A percentile compares a stretch with the other conserved stretches of the same genome.
Evolutionary conservation across 2,113 vertebrate species (phyloP).

Genomic region (Rhagologus leucostigma): DNA sequence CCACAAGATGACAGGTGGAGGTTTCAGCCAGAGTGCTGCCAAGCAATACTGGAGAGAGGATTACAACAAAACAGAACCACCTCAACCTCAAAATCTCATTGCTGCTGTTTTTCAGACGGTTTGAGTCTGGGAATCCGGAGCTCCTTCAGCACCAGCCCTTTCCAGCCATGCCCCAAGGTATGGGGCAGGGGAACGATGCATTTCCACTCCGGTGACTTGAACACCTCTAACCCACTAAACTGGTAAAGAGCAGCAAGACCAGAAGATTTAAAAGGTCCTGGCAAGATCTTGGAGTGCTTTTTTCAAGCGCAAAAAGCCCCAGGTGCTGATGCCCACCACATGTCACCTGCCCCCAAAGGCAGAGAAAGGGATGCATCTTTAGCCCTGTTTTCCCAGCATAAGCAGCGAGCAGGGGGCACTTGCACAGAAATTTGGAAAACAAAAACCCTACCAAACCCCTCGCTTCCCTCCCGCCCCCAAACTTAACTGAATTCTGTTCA

Average conservation of each 20-base stretch:
- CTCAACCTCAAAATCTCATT: neutral
- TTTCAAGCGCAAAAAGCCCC: neutral
- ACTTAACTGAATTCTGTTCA: neutral
- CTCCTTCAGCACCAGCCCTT: neutral
- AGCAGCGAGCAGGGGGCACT: neutral
- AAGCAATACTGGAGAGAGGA: neutral
- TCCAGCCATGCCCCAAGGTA: neutral
- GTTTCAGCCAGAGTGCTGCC: neutral
- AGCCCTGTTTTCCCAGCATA: neutral
- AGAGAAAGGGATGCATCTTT: neutral
- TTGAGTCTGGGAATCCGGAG: neutral
- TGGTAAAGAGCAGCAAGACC: neutral
- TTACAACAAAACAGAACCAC: neutral
- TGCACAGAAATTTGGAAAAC: neutral
- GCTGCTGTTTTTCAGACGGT: neutral
- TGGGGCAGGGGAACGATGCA: fast-evolving
- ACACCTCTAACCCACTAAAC: neutral
- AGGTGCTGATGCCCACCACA: neutral
- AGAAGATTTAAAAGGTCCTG: neutral
- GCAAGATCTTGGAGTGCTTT: neutral
- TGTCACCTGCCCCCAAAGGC: neutral
- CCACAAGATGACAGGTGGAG: neutral
- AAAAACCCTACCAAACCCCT: neutral
- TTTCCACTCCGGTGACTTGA: neutral
- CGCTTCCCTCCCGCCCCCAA: neutral